Evolutionary conservation across 2,797 vertebrate species (phyloP).

Genomic region (Mycteria americana): DNA sequence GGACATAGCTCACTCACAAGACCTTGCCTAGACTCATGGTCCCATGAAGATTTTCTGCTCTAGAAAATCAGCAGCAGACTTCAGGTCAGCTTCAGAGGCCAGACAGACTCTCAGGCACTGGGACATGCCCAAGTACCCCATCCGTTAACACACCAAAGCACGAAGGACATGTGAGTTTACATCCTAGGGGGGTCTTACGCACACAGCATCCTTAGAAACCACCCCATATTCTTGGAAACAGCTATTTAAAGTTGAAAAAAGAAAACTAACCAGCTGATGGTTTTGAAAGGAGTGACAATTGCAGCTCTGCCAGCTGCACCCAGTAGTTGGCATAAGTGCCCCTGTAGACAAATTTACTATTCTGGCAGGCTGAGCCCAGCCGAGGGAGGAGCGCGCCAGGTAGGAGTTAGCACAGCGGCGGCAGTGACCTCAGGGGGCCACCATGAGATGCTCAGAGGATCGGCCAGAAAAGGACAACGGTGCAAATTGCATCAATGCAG

Average conservation of each 20-base stretch:
- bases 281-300: background rate
- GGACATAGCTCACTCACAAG: background rate
- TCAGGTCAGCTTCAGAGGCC: background rate
- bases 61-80: background rate
- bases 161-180: background rate
- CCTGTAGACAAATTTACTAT: background rate
- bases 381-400: fast-evolving
- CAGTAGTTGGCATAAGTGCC: background rate
- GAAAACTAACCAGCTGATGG: background rate
- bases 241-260: background rate
- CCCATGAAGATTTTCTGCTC: background rate
- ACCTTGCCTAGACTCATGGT: background rate
- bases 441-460: background rate
- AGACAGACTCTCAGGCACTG: background rate
- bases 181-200: background rate
- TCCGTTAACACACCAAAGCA: background rate
- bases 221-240: background rate
- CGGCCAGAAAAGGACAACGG: background rate
- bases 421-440: background rate
- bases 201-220: background rate
- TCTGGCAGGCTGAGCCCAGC: background rate
- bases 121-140: background rate
- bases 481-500: background rate
- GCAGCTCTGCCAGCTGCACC: background rate
- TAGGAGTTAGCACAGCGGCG: background rate